These are phyloP conservation scores for Pristionchus arcanus DNA, from an alignment of 2,888 invertebrate genomes.

Conservation along the genomic window DNA sequence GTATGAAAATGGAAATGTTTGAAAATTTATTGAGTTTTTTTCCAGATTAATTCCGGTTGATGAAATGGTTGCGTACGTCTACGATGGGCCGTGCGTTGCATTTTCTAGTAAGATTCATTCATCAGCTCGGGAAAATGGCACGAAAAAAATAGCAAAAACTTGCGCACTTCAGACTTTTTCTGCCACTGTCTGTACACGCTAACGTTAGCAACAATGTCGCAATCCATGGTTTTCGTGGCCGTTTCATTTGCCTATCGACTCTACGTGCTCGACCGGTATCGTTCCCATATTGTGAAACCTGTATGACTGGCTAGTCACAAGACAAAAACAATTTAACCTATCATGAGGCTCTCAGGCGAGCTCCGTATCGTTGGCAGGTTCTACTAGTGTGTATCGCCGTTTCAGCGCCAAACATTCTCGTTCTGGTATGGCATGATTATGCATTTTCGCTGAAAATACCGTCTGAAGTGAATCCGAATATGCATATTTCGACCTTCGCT, in stretches of 20 bases:
- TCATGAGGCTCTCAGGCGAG: not conserved
- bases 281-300: not conserved
- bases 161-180: not conserved
- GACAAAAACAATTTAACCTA: too few relatives aligned
- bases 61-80: not conserved
- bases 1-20: not conserved
- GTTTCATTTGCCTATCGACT: constrained; percentile 23
- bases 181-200: not conserved
- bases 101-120: not conserved
- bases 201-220: not conserved
- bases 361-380: not conserved
- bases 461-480: too few relatives aligned
- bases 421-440: too few relatives aligned
- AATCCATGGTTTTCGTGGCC: not conserved
- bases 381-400: not conserved
- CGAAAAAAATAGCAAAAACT: not conserved
- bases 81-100: not conserved
- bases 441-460: too few relatives aligned
- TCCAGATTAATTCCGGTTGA: not conserved
- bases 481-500: too few relatives aligned
- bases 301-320: too few relatives aligned
- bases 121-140: too few relatives aligned
- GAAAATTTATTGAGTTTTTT: not conserved
- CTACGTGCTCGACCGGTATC: not conserved
- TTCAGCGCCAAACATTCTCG: not conserved